phyloP scores from a whole-genome alignment of 2,888 invertebrate species.

The Chamaedrilus cognettii region DNA sequence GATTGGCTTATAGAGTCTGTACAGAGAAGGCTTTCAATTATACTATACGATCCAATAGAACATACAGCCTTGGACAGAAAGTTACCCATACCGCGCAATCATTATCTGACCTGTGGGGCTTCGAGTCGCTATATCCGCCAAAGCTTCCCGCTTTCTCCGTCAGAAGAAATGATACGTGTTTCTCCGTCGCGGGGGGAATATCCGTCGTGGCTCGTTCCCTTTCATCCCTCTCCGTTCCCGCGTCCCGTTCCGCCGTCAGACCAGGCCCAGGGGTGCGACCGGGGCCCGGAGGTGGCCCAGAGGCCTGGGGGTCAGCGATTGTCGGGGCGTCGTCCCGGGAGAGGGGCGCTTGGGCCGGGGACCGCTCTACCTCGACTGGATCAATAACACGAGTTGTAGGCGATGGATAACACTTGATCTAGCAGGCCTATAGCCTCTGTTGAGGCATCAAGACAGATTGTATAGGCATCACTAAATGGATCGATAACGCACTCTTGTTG shows the following conservation, averaged over 20 bases:
- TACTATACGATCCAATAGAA: too few relatives aligned
- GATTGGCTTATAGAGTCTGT: too few relatives aligned
- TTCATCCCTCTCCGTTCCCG: not conserved
- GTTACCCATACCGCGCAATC: too few relatives aligned
- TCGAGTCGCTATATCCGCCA: slow-evolving; percentile 19
- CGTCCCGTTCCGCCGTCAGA: not conserved
- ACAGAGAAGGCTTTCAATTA: too few relatives aligned
- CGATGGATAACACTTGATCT: too few relatives aligned
- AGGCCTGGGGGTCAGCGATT: not conserved
- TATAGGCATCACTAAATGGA: too few relatives aligned
- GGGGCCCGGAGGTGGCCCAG: not conserved
- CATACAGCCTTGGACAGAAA: too few relatives aligned
- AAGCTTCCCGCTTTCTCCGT: slow-evolving; percentile 21
- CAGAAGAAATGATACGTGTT: slow-evolving; percentile 16
- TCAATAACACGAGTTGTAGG: too few relatives aligned
- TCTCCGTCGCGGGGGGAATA: not conserved
- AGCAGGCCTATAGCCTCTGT: too few relatives aligned
- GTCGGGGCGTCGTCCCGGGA: not conserved
- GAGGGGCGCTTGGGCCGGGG: not conserved
- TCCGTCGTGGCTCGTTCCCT: not conserved
- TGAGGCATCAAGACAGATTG: too few relatives aligned
- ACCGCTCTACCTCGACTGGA: too few relatives aligned
- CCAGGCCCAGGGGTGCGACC: not conserved
- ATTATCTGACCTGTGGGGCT: slow-evolving; percentile 13
- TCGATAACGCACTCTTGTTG: too few relatives aligned